Evolutionary conservation across 2,888 invertebrate genomes (phyloP).

Genomic region (Polylopha cassiicola): DNA sequence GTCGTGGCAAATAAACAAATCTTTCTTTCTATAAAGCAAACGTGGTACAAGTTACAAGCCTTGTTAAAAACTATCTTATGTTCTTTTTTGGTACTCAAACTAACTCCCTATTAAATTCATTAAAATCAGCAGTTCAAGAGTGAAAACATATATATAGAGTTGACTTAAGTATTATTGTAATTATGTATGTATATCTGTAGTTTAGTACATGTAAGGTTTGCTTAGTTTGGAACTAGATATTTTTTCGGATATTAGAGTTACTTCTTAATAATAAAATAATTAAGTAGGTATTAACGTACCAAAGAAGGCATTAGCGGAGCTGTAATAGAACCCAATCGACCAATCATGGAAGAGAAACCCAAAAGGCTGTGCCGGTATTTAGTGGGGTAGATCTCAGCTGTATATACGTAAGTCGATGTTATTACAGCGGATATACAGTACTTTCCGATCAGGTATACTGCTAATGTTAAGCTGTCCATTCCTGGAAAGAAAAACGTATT

Average conservation of each 20-base stretch:
- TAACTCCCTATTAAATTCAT: too few species aligned
- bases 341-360: constrained; percentile 82
- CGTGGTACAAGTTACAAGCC: too few species aligned
- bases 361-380: constrained; percentile 80
- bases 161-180: too few species aligned
- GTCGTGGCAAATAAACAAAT: too few species aligned
- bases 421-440: constrained; percentile 81
- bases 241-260: background rate
- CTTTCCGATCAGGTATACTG: constrained; percentile 79
- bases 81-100: too few species aligned
- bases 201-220: too few species aligned
- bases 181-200: too few species aligned
- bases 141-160: too few species aligned
- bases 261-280: background rate
- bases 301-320: constrained; percentile 82
- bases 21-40: too few species aligned
- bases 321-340: constrained; percentile 80
- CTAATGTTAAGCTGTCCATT: constrained; percentile 54
- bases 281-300: constrained; percentile 51
- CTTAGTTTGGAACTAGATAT: too few species aligned
- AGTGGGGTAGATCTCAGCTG: constrained; percentile 82
- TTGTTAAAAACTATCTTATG: too few species aligned
- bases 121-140: too few species aligned
- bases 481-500: constrained; percentile 38
- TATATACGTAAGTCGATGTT: constrained; percentile 80